phyloP scores from a whole-genome alignment of 2,797 vertebrate genomes.

The Sibirionetta formosa region DNA sequence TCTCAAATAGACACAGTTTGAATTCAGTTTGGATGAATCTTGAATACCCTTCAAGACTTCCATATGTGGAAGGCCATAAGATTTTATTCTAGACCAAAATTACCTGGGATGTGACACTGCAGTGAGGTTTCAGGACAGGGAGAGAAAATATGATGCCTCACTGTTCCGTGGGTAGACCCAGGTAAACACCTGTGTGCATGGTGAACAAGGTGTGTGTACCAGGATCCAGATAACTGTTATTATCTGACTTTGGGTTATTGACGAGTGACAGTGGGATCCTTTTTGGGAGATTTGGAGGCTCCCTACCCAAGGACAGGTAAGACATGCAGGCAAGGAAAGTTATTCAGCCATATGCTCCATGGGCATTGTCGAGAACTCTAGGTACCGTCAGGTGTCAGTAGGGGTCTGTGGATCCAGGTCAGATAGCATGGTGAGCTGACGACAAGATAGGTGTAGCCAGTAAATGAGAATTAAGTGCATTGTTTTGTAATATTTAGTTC shows the following conservation, averaged over 20 bases:
- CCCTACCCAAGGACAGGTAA: background rate
- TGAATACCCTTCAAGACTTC: background rate
- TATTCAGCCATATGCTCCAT: background rate
- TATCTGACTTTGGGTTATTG: background rate
- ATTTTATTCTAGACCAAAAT: background rate
- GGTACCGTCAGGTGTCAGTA: background rate
- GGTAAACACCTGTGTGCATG: background rate
- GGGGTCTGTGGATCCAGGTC: background rate
- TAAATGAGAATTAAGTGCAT: background rate
- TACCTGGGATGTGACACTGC: background rate
- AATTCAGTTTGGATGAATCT: background rate
- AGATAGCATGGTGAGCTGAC: background rate
- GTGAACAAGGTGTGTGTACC: background rate
- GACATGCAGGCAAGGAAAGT: background rate
- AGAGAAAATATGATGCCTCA: background rate
- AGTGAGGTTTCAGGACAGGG: background rate
- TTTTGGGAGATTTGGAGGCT: background rate
- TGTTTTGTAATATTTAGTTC: background rate
- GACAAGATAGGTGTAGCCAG: background rate
- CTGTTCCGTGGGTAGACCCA: background rate
- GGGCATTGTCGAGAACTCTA: background rate
- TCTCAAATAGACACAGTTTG: background rate
- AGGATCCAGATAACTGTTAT: background rate
- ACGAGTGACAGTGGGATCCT: background rate
- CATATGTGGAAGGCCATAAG: background rate